A percentile compares a stretch with the other conserved stretches of the same genome.
Conservation (phyloP, 2,888 invertebrate species). For the Drosophila acutilabella region DNA sequence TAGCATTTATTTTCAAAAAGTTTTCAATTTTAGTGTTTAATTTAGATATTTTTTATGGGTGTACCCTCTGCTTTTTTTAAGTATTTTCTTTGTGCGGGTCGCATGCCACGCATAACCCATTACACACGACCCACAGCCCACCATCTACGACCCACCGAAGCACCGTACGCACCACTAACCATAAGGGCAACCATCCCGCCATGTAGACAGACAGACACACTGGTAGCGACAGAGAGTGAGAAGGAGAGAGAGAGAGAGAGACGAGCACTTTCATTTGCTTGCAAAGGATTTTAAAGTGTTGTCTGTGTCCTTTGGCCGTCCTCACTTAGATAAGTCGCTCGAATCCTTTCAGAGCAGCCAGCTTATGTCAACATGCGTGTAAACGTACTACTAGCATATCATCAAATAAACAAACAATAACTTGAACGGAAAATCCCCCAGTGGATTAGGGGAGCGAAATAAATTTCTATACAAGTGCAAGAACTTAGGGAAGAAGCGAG, state of each 20-base stretch:
- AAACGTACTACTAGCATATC: slow-evolving; percentile 50
- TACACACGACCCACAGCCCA: neutral
- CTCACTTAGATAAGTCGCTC: slow-evolving; percentile 35
- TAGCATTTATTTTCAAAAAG: too few species aligned
- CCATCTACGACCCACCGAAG: neutral
- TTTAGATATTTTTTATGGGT: neutral
- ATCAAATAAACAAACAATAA: slow-evolving; percentile 53
- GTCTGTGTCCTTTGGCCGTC: slow-evolving; percentile 37
- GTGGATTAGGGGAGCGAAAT: slow-evolving; percentile 43
- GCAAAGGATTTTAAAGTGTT: slow-evolving; percentile 42
- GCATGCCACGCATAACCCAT: slow-evolving; percentile 10
- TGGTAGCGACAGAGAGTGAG: slow-evolving; percentile 6
- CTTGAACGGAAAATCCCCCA: slow-evolving; percentile 38
- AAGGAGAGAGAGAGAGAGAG: neutral
- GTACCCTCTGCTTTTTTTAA: slow-evolving; percentile 11
- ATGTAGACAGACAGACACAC: slow-evolving; percentile 20
- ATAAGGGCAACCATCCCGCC: neutral
- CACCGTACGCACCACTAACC: slow-evolving; percentile 11
- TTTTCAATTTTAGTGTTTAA: neutral
- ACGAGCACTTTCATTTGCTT: slow-evolving; percentile 45
- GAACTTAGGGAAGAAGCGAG: slow-evolving; percentile 8
- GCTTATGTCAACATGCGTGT: slow-evolving; percentile 53
- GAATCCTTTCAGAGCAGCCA: slow-evolving; percentile 42
- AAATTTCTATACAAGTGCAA: slow-evolving; percentile 34
- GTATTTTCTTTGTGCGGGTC: neutral